These are phyloP conservation scores for Lerema accius DNA, from an alignment of 1,140 invertebrate genomes.

Conservation along the genomic window DNA sequence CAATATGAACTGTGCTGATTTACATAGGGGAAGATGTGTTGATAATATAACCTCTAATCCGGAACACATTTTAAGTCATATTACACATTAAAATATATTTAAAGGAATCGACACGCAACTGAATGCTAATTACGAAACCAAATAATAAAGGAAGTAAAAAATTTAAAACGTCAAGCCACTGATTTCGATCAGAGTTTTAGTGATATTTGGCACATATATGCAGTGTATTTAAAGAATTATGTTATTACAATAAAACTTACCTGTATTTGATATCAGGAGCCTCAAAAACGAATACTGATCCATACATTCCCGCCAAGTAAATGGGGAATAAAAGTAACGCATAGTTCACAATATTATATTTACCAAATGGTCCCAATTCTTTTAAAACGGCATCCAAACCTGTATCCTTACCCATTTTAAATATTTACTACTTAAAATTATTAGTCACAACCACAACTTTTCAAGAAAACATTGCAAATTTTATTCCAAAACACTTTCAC, in stretches of 20 bases:
- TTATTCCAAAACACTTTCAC: not conserved
- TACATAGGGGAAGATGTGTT: too few relatives aligned
- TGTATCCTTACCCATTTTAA: conserved; percentile 53
- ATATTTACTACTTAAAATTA: conserved; percentile 12
- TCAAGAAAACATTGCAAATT: conserved; percentile 33
- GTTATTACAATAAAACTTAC: conserved; percentile 46
- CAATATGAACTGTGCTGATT: not conserved
- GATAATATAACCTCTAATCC: too few relatives aligned
- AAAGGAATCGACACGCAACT: too few relatives aligned
- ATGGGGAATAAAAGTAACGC: conserved; percentile 66
- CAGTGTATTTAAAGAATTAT: conserved; percentile 9
- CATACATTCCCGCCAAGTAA: conserved; percentile 74
- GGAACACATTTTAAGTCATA: too few relatives aligned
- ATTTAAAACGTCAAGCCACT: too few relatives aligned
- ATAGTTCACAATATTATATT: conserved; percentile 73
- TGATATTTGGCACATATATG: not conserved
- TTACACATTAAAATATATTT: too few relatives aligned
- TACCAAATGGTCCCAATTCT: conserved; percentile 67
- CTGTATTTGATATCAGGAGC: conserved; percentile 68
- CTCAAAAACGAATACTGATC: conserved; percentile 70
- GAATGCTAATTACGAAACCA: too few relatives aligned
- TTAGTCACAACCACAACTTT: conserved; percentile 7
- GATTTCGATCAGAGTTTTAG: not conserved
- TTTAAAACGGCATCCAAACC: conserved; percentile 62
- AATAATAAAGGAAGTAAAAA: too few relatives aligned